phyloP scores from a whole-genome alignment of 2,797 vertebrate species.

The Galago senegalensis region DNA sequence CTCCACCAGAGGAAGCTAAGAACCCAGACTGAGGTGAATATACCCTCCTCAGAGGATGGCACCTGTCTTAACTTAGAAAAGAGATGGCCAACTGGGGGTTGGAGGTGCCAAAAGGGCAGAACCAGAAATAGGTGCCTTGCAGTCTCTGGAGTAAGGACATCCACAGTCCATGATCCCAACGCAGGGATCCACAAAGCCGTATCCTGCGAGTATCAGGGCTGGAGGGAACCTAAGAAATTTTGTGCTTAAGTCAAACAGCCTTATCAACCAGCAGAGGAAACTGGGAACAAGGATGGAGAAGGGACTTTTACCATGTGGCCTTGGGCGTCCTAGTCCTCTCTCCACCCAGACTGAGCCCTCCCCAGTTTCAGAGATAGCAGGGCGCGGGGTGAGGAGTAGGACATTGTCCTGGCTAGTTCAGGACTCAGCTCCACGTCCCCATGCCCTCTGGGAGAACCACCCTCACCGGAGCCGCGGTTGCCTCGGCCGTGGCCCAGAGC shows the following conservation, averaged over 20 bases:
- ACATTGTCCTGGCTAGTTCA: background rate
- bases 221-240: background rate
- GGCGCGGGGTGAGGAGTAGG: background rate
- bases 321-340: background rate
- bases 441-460: background rate
- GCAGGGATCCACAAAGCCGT: no score
- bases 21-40: background rate
- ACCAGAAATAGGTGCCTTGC: background rate
- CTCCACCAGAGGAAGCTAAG: background rate
- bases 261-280: no score
- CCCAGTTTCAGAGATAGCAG: background rate
- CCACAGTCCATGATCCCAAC: background rate
- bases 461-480: conserved; percentile 71
- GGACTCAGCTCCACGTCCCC: background rate
- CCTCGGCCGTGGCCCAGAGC: conserved; percentile 76
- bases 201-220: background rate
- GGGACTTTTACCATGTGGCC: background rate
- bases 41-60: background rate
- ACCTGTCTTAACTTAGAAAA: background rate
- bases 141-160: background rate
- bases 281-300: background rate
- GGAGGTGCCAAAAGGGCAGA: background rate
- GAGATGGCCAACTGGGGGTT: background rate
- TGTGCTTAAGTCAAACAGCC: background rate
- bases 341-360: background rate